Evolutionary conservation across 2,113 vertebrate species (phyloP), one percentile per base, ranked within the genome.

Genomic region (Hippopotamus amphibius): DNA sequence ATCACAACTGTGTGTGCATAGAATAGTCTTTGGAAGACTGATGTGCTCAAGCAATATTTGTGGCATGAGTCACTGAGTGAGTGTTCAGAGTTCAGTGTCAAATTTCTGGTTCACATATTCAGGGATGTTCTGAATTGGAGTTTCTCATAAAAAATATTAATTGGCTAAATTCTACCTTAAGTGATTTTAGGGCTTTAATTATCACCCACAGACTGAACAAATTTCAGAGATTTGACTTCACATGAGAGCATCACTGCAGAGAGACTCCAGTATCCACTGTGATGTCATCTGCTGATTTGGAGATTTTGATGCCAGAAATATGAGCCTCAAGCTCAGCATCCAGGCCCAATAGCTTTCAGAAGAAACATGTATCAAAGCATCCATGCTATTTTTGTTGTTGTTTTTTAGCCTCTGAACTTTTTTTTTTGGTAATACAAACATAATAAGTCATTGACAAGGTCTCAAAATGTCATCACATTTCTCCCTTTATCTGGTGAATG

Each of bases 131-230:
- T 86, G 41, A 88, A 26, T 16, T 59, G 15, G 30, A 28, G 46
- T 71, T 93, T 88, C 82, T 76, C 85, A 80, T 7, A 95, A 59
- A 92, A 97, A 94, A 72, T 59, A 82, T 82, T 48, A 91, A 87
- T 79, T 43, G 26, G 91, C 10, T 41, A 41, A 83, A 66, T 72
- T 88, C 6, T 93, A 43, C 17, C 1, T 21, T 65, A 53, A 41
- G 3, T 72, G 71, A 87, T 46, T 76, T 84, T 33, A 92, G 65
- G n/a, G 19, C 12, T 63, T 37, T 21, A 68, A 11, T 3, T 7
- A 50, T 61, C 46, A 74, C 6, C 41, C 5, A 30, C 0, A 80
- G 11, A 57, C 28, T 26, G 37, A 46, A 43, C 43, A 43, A 21
- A 81, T 59, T 65, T 43, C 26, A 43, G 4, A 84, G 28, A 76